Evolutionary conservation across 2,797 vertebrate genomes (phyloP), one percentile per base, ranked within the genome.

Genomic region (Bothrops alternatus): DNA sequence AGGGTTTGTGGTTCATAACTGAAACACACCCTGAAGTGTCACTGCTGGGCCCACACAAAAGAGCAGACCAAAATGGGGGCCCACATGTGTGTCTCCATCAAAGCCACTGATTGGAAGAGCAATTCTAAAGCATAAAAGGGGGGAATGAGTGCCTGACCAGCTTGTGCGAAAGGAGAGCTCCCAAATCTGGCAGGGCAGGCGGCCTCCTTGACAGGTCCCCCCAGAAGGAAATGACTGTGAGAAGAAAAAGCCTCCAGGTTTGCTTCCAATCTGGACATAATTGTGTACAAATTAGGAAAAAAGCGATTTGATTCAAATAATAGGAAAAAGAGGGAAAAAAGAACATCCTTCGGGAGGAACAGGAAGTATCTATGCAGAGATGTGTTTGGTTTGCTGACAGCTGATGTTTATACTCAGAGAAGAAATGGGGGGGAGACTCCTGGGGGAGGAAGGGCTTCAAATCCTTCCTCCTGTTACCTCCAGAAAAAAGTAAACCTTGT

Each of bases 291-390:
- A 42, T 47, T 25, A 42, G 37, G 37, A 47, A 42, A 82, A 53
- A 82, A 82, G 32, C 3, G 18, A 78, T 20, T 78, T 78, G 69
- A 10, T 78, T 78, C 69, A 42, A 78, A 78, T 42, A 78, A 78
- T 73, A 37, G 69, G 1, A 10, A 11, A 12, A 61, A 23, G 3
- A 11, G 3, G 50, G 10, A 0, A 0, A 8, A 37, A 3, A 8
- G 16, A 37, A 3, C 8, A 82, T 13, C 78, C 23, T 12, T 47
- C 10, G 86, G 4, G 28, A 55, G 13, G 13, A 16, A 56, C 28
- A 56, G 78, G 12, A 86, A 50, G 50, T 7, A 12, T 16, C 10
- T 25, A 25, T 47, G n/a, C 86, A 14, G 11, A 28, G 37, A 32
- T 50, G 32, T 2, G 6, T 20, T 37, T 53, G 2, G 42, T 50